These are phyloP conservation scores for Plectrocnemia conspersa DNA, from an alignment of 1,140 invertebrate genomes.

Conservation along the genomic window DNA sequence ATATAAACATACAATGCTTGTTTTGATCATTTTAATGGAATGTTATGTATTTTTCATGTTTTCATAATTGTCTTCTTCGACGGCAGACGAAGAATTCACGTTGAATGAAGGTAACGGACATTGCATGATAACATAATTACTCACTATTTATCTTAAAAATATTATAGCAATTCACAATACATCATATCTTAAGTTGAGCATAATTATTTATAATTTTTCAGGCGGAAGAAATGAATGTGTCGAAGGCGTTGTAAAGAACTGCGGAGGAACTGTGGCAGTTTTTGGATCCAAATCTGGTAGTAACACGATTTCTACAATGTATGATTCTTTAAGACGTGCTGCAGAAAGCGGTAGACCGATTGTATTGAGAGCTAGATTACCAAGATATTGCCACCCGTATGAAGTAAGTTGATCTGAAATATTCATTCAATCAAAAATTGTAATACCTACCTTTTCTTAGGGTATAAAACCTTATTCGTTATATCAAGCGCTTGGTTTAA, in stretches of 20 bases:
- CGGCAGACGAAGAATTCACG: constrained; percentile 12
- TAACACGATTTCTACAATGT: constrained; percentile 59
- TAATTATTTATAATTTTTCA: constrained; percentile 37
- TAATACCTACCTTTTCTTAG: constrained; percentile 41
- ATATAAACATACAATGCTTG: background rate
- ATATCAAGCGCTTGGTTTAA: constrained; percentile 60
- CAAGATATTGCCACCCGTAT: constrained; percentile 63
- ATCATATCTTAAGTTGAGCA: too few species aligned
- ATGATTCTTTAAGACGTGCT: constrained; percentile 64
- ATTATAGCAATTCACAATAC: too few species aligned
- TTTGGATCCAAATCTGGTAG: constrained; percentile 58
- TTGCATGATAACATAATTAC: constrained; percentile 5
- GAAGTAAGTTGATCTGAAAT: constrained; percentile 47
- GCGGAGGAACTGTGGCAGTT: constrained; percentile 59
- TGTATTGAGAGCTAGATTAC: constrained; percentile 60
- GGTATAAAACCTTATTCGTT: constrained; percentile 62
- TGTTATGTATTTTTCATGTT: constrained; percentile 5
- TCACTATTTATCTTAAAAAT: background rate
- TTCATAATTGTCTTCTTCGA: constrained; percentile 6
- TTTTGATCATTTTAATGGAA: background rate
- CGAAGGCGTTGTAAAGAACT: constrained; percentile 63
- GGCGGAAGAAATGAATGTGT: constrained; percentile 63
- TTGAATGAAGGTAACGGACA: constrained; percentile 1
- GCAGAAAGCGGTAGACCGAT: constrained; percentile 66
- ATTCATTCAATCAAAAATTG: background rate